Evolutionary conservation across 2,113 vertebrate genomes (phyloP).

Genomic region (Agelaius tricolor): DNA sequence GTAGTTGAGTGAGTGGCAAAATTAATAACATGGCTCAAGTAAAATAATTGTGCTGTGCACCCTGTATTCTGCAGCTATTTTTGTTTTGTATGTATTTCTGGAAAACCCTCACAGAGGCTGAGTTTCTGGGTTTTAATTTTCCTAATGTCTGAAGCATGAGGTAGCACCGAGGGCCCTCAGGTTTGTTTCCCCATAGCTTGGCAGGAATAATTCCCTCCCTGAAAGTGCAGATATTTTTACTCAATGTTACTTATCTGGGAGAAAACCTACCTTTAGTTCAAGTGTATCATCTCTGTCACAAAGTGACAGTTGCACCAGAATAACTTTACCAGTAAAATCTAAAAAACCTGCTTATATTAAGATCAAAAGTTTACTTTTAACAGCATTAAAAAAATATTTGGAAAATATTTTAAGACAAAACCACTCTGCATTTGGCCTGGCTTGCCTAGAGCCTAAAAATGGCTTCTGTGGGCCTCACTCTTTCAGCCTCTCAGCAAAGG

Average conservation of each 20-base stretch:
- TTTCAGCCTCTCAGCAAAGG: neutral
- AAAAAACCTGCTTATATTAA: rapidly evolving
- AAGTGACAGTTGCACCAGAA: neutral
- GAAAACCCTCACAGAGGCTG: neutral
- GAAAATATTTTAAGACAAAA: neutral
- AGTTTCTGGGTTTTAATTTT: neutral
- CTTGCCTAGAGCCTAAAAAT: neutral
- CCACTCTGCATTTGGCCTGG: neutral
- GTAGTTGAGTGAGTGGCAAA: neutral
- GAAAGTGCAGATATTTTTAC: neutral
- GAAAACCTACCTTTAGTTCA: neutral
- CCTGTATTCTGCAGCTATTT: neutral
- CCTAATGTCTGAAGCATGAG: neutral
- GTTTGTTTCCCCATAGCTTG: neutral
- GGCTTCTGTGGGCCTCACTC: neutral
- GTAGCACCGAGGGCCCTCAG: rapidly evolving
- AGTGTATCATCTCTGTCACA: neutral
- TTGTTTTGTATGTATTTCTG: neutral
- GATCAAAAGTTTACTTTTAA: neutral
- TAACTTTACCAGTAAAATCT: neutral
- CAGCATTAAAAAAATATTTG: neutral
- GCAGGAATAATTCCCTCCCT: neutral
- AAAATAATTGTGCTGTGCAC: neutral
- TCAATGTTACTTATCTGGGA: neutral
- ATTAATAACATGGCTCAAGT: neutral